Conservation (phyloP, 2,113 vertebrate species). For the Butastur rufipennis region DNA sequence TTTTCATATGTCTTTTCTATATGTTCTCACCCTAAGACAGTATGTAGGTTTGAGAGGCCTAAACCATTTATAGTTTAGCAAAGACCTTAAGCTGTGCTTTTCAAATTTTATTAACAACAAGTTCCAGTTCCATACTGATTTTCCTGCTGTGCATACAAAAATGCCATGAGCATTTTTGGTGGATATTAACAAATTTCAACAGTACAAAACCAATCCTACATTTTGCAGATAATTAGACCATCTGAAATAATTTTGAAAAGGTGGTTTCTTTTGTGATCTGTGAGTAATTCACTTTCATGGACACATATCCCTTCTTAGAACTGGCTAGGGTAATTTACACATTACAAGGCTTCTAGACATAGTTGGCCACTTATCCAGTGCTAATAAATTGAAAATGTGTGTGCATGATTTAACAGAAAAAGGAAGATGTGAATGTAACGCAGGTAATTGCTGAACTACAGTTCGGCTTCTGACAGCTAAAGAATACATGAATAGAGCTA, state of each 20-base stretch:
- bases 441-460: slow-evolving; percentile 38
- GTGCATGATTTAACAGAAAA: slow-evolving; percentile 59
- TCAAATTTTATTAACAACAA: slow-evolving; percentile 68
- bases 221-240: slow-evolving; percentile 58
- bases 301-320: slow-evolving; percentile 33
- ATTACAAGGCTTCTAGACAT: slow-evolving; percentile 53
- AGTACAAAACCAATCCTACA: slow-evolving; percentile 43
- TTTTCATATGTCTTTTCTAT: slow-evolving; percentile 27
- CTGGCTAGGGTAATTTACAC: slow-evolving; percentile 46
- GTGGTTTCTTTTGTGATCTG: slow-evolving; percentile 59
- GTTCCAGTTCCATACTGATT: slow-evolving; percentile 49
- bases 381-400: slow-evolving; percentile 55
- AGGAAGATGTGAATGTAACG: slow-evolving; percentile 17
- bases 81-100: slow-evolving; percentile 66
- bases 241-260: slow-evolving; percentile 61
- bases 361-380: slow-evolving; percentile 13
- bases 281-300: slow-evolving; percentile 63
- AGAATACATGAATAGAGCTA: not conserved
- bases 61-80: slow-evolving; percentile 52
- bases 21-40: slow-evolving; percentile 24
- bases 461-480: slow-evolving; percentile 7
- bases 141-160: slow-evolving; percentile 59
- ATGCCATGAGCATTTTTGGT: slow-evolving; percentile 59
- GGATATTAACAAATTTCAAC: slow-evolving; percentile 62
- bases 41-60: slow-evolving; percentile 9